Base-by-base conservation (phyloP, 2,888 invertebrate genomes). In the Mythimna albipuncta region DNA sequence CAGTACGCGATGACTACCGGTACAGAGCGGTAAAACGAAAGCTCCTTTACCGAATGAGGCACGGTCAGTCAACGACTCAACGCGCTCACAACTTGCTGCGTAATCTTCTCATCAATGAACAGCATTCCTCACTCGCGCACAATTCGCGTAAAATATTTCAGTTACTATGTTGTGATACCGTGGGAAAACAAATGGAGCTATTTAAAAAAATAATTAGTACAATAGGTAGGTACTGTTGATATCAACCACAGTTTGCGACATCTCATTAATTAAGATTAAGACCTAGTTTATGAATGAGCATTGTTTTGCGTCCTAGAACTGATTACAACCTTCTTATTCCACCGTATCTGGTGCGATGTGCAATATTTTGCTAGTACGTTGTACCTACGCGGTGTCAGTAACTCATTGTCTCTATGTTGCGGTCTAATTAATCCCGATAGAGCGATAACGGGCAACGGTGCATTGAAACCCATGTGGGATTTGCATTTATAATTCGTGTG, bases 341-440 rank as follows among this genome's bases (percentile, higher is more conserved):
- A 72, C 64, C 68, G 73, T 83, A 81, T 69, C 77, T 71, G 52
- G 65, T 69, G 66, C 68, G 69, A 82, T 87, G 82, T 87, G 87
- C 81, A 87, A 85, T 82, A 86, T 86, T 88, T 85, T 87, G 83
- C 86, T 85, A 77, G 71, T 84, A 83, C 47, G 61, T 62, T 55
- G 72, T 81, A 69, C 79, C 41, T 84, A 83, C 47, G 57, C 50
- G 59, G 73, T 81, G 69, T 80, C 41, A 72, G 65, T 41, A 82
- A 82, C 79, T 83, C 86, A 89, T 89, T 90, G 89, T 91, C 77
- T 87, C 65, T 84, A 70, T 75, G 82, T 85, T 85, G 71, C 84
- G 86, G 72, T 81, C 87, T 89, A 88, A 90, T 91, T 90, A 89
- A 79, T 84, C 67, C 70, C 68, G 88, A 89, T 90, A 81, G 64